These are phyloP conservation scores for Helostoma temminkii DNA, from an alignment of 2,797 vertebrate genomes.

Conservation along the genomic window DNA sequence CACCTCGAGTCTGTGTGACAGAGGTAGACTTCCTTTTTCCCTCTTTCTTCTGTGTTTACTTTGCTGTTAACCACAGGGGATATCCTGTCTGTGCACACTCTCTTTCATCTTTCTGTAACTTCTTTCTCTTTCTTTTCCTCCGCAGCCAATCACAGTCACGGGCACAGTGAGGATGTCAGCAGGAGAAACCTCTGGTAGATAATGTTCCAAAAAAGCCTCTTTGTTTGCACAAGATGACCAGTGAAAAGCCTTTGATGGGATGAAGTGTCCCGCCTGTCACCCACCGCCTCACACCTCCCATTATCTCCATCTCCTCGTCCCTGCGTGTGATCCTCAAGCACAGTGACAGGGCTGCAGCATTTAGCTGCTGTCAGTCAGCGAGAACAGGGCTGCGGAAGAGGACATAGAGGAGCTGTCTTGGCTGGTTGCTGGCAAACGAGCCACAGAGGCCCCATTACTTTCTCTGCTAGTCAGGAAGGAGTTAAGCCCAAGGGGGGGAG, in stretches of 20 bases:
- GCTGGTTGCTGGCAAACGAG: conserved; percentile 80
- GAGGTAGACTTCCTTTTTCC: conserved; percentile 72
- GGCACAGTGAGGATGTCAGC: conserved; percentile 70
- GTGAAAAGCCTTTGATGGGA: conserved; percentile 72
- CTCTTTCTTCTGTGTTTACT: conserved; percentile 75
- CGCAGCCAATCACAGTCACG: conserved; percentile 59
- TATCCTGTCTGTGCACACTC: conserved; percentile 73
- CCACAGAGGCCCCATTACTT: conserved; percentile 83
- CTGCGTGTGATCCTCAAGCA: conserved; percentile 51
- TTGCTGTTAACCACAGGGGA: conserved; percentile 70
- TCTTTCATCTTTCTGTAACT: conserved; percentile 64
- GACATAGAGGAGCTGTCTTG: conserved; percentile 72
- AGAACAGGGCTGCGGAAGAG: conserved; percentile 49
- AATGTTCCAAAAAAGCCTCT: conserved; percentile 72
- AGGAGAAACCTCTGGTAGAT: conserved; percentile 72
- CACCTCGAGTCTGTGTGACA: conserved; percentile 62
- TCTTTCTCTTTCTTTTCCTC: conserved; percentile 50
- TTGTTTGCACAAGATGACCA: conserved; percentile 74
- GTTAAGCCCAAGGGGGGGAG: conserved; percentile 75
- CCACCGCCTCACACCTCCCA: conserved; percentile 68
- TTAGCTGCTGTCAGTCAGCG: conserved; percentile 71
- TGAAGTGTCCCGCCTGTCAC: conserved; percentile 71
- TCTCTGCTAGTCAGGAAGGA: conserved; percentile 86
- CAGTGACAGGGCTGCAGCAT: conserved; percentile 57
- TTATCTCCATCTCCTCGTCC: conserved; percentile 62